Evolutionary conservation across 2,113 vertebrate genomes (phyloP), one percentile per base, ranked within the genome.

Genomic region (Micronycteris hirsuta): DNA sequence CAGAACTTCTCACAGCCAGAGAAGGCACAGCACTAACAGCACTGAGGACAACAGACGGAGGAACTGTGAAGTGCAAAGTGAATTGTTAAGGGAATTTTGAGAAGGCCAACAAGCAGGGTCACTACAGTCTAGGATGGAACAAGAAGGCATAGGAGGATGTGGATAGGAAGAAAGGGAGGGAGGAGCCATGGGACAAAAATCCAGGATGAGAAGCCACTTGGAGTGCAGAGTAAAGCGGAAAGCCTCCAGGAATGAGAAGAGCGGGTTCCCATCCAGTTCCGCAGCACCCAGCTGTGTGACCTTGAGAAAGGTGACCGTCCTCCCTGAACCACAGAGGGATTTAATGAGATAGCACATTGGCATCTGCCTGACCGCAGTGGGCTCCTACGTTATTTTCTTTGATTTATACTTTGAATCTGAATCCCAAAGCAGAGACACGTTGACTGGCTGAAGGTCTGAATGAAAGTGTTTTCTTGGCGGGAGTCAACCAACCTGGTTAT

Each of bases 21-120:
- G 74, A 47, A 77, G 31, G 24, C 16, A 10, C 28, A 26, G 33
- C 58, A 47, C 19, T 19, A 58, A 63, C 4, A 47, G 11, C 49
- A 5, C 1, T 13, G 47, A 63, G 71, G 26, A 45, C 33, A 47
- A 3, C 13, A 43, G 31, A 6, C 1, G 26, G 22, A 15, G 5
- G 14, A 17, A 7, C 54, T 2, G 0, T 7, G 3, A 13, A 8
- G 7, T 5, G 4, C 49, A 36, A n/a, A 19, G 15, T 19, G 43
- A 93, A 24, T 22, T 26, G 38, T 67, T 71, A 2, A 41, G 24
- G 33, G 49, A 74, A 7, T 52, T 74, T 71, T 41, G 78, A 86
- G 58, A 19, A 71, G 68, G 52, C 24, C 12, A 19, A 0, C 24
- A 7, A 2, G 17, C 45, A 80, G 24, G 5, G 12, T 52, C 54